Percentiles rank a stretch among this genome's conserved stretches.
These are phyloP conservation scores for Atherinosoma microstoma DNA, from an alignment of 2,797 vertebrate genomes.

Conservation along the genomic window DNA sequence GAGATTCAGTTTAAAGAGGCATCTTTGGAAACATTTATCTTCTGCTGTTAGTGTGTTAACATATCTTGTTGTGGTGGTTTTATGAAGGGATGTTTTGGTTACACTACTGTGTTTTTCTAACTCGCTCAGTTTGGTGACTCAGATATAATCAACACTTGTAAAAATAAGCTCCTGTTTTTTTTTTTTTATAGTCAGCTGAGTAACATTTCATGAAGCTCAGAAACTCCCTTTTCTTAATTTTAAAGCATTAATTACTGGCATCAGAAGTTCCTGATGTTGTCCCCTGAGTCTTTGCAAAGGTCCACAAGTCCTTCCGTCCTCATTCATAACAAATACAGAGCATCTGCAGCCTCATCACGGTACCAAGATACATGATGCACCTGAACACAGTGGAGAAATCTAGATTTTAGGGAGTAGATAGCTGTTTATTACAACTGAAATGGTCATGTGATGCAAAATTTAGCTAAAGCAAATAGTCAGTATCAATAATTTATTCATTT, in stretches of 20 bases:
- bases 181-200: too few relatives aligned
- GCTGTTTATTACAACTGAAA: too few relatives aligned
- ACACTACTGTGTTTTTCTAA: background rate
- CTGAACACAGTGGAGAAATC: too few relatives aligned
- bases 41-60: background rate
- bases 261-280: too few relatives aligned
- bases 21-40: too few relatives aligned
- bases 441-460: too few relatives aligned
- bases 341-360: background rate
- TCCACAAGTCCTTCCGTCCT: background rate
- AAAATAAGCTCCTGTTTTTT: background rate
- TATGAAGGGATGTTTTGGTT: background rate
- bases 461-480: too few relatives aligned
- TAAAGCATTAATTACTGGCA: background rate
- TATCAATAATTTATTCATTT: too few relatives aligned
- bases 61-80: background rate
- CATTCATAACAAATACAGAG: too few relatives aligned
- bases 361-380: background rate
- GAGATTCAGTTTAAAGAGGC: too few relatives aligned
- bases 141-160: background rate
- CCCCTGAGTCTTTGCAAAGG: too few relatives aligned
- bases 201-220: background rate
- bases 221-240: background rate
- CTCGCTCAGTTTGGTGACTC: background rate
- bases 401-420: too few relatives aligned